Percentiles rank a stretch among this genome's conserved stretches.
phyloP scores from a whole-genome alignment of 1,140 invertebrate genomes.

The Drusus annulatus region DNA sequence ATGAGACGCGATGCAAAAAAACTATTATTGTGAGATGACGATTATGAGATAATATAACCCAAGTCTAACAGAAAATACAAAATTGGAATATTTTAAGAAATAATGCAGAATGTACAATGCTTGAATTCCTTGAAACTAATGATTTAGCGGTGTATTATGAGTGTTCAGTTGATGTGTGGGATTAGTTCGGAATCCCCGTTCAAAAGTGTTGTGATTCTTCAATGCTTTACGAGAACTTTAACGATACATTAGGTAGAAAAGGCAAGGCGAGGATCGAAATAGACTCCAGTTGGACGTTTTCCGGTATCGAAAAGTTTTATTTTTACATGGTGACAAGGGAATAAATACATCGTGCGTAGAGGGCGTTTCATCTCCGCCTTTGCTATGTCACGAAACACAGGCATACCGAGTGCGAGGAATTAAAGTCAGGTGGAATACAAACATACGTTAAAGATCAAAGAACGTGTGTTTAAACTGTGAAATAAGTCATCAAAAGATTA shows the following conservation, averaged over 20 bases:
- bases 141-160: background rate
- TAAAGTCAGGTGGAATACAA: constrained; percentile 20
- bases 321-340: constrained; percentile 49
- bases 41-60: too few species aligned
- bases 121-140: background rate
- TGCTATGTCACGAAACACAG: constrained; percentile 19
- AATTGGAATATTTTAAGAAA: too few species aligned
- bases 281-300: constrained; percentile 41
- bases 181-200: background rate
- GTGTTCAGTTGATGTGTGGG: background rate
- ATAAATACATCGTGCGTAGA: constrained; percentile 31
- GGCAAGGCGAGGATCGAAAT: constrained; percentile 33
- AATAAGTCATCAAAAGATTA: too few species aligned
- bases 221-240: constrained; percentile 34
- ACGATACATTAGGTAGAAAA: constrained; percentile 12
- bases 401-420: background rate
- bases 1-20: too few species aligned
- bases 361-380: constrained; percentile 15
- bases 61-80: too few species aligned
- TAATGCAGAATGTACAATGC: too few species aligned
- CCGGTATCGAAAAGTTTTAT: constrained; percentile 50
- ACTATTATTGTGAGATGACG: too few species aligned
- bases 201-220: background rate
- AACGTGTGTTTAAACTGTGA: too few species aligned
- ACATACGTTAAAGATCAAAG: background rate